A percentile compares a stretch with the other conserved stretches of the same genome.
Evolutionary conservation across 2,113 vertebrate genomes (phyloP).

Genomic region (Cochlearius cochlearius): DNA sequence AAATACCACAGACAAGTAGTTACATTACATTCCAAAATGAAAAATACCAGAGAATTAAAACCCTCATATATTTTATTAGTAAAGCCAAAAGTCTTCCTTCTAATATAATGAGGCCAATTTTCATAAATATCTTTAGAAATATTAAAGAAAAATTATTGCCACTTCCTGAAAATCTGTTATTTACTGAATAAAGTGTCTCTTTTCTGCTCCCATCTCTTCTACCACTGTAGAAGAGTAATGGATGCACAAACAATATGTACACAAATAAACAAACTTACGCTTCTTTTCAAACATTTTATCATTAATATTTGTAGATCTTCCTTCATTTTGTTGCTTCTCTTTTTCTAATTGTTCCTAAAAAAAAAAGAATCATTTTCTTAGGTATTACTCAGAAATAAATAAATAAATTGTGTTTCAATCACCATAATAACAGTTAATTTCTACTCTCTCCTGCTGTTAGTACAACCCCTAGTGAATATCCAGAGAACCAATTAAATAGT

Average conservation of each 20-base stretch:
- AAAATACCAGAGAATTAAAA: neutral
- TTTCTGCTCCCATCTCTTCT: neutral
- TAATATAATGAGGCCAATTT: neutral
- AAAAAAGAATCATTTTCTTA: neutral
- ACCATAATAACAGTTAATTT: neutral
- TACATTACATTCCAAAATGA: neutral
- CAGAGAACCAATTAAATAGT: neutral
- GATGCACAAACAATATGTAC: neutral
- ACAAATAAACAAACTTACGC: slow-evolving; percentile 72
- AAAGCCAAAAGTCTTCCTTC: neutral
- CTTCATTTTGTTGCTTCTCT: slow-evolving; percentile 83
- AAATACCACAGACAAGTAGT: neutral
- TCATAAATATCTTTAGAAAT: neutral
- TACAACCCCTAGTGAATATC: neutral
- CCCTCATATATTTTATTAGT: neutral
- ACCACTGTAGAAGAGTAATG: neutral
- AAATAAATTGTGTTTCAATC: neutral
- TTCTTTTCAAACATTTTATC: slow-evolving; percentile 85
- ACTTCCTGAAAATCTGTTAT: neutral
- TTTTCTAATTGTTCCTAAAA: slow-evolving; percentile 83
- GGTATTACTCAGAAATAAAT: neutral
- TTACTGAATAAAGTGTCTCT: neutral
- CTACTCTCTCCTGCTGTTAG: neutral
- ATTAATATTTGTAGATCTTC: slow-evolving; percentile 63
- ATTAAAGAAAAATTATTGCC: neutral